Evolutionary conservation across 2,888 invertebrate genomes (phyloP).

Genomic region (Rhynchonema sp.): DNA sequence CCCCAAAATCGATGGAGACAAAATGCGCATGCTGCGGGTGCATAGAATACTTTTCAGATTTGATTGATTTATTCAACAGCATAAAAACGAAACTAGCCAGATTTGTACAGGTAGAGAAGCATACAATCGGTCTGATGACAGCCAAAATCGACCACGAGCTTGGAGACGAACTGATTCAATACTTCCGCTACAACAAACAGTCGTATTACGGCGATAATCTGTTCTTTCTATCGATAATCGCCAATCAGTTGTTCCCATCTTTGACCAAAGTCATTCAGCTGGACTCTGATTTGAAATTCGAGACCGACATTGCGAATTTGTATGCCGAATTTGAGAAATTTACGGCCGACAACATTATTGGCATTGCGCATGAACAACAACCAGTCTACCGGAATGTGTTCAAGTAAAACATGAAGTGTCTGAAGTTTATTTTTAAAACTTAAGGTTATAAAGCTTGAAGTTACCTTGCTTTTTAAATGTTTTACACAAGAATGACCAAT

Average conservation of each 20-base stretch:
- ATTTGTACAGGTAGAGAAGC: background rate
- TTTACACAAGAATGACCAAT: too few relatives aligned
- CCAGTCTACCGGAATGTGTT: conserved; percentile 58
- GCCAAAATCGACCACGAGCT: background rate
- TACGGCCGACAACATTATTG: conserved; percentile 44
- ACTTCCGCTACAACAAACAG: conserved; percentile 48
- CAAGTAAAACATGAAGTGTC: background rate
- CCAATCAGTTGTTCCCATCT: conserved; percentile 48
- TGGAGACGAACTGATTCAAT: conserved; percentile 38
- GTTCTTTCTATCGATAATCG: conserved; percentile 53
- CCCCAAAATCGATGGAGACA: background rate
- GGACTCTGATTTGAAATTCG: conserved; percentile 57
- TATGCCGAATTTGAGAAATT: conserved; percentile 49
- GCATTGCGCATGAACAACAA: conserved; percentile 50
- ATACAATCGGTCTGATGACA: too few relatives aligned
- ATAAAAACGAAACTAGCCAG: too few relatives aligned
- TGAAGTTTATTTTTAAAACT: too few relatives aligned
- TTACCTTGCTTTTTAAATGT: too few relatives aligned
- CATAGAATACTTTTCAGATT: too few relatives aligned
- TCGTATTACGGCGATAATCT: conserved; percentile 57
- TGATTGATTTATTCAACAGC: background rate
- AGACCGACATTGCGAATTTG: conserved; percentile 45
- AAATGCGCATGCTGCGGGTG: background rate
- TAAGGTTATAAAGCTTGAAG: too few relatives aligned
- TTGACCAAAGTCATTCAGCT: conserved; percentile 48